Evolutionary conservation across 2,797 vertebrate species (phyloP), one percentile per base, ranked within the genome.

Genomic region (Gobionotothen gibberifrons): DNA sequence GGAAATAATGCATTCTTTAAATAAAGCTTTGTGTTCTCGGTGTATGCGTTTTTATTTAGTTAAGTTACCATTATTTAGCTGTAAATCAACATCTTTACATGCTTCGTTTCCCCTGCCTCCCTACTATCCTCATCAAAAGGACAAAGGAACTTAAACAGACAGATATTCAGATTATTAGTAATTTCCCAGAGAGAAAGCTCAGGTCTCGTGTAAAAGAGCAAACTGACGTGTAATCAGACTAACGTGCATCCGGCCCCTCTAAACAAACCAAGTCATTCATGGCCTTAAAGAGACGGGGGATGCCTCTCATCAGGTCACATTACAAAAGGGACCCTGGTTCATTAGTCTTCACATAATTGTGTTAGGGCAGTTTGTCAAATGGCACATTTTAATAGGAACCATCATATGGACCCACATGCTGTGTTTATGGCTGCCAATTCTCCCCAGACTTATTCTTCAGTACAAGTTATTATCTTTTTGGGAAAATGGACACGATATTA

Each of bases 221-320:
- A 39, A 29, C 3, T 17, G 36, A 54, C 9, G 4, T 62, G 39
- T 71, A 66, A 82, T 61, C 44, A 73, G 29, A 74, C 19, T 67
- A 32, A 48, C 29, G 22, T 64, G 70, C 68, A 57, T 44, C 44
- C 1, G 2, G 4, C 36, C 72, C 65, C n/a, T n/a, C 54, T 56
- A 74, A 51, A 84, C 70, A 86, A 82, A 61, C 32, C n/a, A 21
- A 69, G 47, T 26, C 70, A 67, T 84, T 91, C 78, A 85, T 82
- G 48, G 42, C 36, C 48, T 67, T 80, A 81, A 86, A 69, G 5
- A 76, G 74, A 73, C 64, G 60, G 60, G 78, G 55, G 65, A 82
- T 76, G 88, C 19, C 29, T 56, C 79, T 70, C 81, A 86, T 94
- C 78, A 83, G 52, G 53, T 70, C 47, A 74, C 71, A 71, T 43